These are phyloP conservation scores for Mellivora capensis DNA, from an alignment of 2,113 vertebrate species.

Conservation along the genomic window DNA sequence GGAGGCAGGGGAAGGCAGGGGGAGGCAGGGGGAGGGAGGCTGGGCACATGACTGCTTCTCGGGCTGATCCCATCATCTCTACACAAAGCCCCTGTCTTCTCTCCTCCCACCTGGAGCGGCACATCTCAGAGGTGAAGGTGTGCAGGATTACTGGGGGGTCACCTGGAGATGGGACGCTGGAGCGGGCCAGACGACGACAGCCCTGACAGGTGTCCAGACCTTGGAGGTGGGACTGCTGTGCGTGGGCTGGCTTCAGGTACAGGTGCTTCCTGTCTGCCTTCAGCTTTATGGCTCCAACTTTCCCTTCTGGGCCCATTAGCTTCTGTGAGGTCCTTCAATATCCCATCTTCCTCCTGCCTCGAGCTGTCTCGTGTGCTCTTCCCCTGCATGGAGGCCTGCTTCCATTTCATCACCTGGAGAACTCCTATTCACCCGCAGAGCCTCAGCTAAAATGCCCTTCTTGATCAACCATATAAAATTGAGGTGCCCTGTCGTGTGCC, in stretches of 20 bases:
- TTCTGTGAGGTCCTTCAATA: not conserved
- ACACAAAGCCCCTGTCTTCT: rapidly evolving
- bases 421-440: not conserved
- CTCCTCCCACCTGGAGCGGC: rapidly evolving
- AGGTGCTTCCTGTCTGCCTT: not conserved
- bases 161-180: rapidly evolving
- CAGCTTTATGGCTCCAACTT: too few relatives aligned
- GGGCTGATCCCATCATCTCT: not conserved
- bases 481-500: not conserved
- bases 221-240: rapidly evolving
- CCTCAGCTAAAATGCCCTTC: not conserved
- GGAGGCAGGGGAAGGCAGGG: too few relatives aligned
- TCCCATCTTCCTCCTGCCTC: not conserved
- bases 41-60: not conserved
- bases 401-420: not conserved
- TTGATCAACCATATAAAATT: not conserved
- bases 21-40: not conserved
- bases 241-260: rapidly evolving
- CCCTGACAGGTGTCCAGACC: not conserved
- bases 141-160: rapidly evolving
- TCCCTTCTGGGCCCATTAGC: not conserved
- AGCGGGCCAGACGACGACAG: rapidly evolving
- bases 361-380: not conserved
- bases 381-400: not conserved
- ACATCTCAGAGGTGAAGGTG: not conserved